phyloP scores from a whole-genome alignment of 2,797 vertebrate genomes.

The Arremon brunneinucha region DNA sequence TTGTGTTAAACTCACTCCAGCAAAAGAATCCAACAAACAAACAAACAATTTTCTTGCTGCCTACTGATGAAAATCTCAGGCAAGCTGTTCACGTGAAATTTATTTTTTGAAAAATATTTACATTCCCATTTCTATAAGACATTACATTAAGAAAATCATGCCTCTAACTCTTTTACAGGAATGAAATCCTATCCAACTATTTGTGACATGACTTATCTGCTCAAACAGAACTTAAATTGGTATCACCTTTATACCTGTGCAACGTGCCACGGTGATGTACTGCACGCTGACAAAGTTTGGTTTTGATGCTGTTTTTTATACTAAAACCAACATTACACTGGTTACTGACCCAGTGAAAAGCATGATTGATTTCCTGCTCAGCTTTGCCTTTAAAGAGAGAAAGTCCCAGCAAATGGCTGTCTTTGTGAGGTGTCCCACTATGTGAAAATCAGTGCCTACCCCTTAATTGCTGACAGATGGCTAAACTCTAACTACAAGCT shows the following conservation, averaged over 20 bases:
- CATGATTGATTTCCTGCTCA: neutral
- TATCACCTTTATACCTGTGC: neutral
- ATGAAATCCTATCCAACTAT: neutral
- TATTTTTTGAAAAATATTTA: neutral
- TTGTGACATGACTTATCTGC: neutral
- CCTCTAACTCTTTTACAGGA: neutral
- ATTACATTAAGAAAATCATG: neutral
- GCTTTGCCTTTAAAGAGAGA: neutral
- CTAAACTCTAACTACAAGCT: neutral
- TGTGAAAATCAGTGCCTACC: neutral
- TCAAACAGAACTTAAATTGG: neutral
- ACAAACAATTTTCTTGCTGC: neutral
- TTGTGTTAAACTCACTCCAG: neutral
- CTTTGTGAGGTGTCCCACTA: neutral
- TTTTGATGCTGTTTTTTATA: neutral
- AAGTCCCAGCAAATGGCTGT: neutral
- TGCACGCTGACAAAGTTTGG: neutral
- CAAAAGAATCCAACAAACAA: neutral
- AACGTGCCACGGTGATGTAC: neutral
- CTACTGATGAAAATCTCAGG: neutral
- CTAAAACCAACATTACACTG: neutral
- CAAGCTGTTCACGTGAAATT: neutral
- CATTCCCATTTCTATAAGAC: neutral
- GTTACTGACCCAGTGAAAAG: neutral
- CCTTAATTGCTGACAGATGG: conserved; percentile 36